Base-by-base conservation (phyloP, 2,797 vertebrate species). In the Peromyscus melanophrys region DNA sequence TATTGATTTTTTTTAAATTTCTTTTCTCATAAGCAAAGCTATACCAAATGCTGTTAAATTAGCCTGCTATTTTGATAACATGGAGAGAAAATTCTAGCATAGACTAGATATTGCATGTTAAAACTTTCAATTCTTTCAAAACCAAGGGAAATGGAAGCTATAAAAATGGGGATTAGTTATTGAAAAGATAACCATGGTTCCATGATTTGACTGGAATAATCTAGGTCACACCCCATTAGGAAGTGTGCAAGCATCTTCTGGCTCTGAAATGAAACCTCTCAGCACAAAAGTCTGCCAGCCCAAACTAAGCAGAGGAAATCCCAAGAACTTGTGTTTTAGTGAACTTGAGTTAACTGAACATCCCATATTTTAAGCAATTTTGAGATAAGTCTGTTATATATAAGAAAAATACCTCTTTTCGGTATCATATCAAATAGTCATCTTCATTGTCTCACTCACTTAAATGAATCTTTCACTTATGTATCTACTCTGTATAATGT, bases 21-120 rank as follows among this genome's bases (percentile, higher is more conserved):
- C 13, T 89, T 93, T 95, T 84, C 34, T 84, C 85, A 92, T 23
- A 84, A 89, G 52, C 27, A 34, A 92, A 61, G 40, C 10, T 78
- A 12, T n/a, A 19, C 46, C 65, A 52, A 52, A n/a, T 52, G 19
- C 69, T 81, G 40, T 49, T 73, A 52, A 52, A 43, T 71, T 71
- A 52, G 19, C 16, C 55, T 57, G 16, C 55, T 76, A 67, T 73
- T 94, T 59, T 96, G 91, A 78, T 73, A 92, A 59, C 1, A 75
- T 43, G 61, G 10, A 96, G 27, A 89, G 57, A 86, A 73, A 94
- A 89, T 31, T 21, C 0, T 81, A 92, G 19, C 52, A 57, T 34
- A 40, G 4, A 43, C 14, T 65, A 59, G 90, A 80, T 49, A 86
- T 43, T 89, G 7, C 49, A 34, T 31, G 37, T 6, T 8, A 92